Base-by-base conservation (phyloP, 2,113 vertebrate species). In the Cinclus cinclus region DNA sequence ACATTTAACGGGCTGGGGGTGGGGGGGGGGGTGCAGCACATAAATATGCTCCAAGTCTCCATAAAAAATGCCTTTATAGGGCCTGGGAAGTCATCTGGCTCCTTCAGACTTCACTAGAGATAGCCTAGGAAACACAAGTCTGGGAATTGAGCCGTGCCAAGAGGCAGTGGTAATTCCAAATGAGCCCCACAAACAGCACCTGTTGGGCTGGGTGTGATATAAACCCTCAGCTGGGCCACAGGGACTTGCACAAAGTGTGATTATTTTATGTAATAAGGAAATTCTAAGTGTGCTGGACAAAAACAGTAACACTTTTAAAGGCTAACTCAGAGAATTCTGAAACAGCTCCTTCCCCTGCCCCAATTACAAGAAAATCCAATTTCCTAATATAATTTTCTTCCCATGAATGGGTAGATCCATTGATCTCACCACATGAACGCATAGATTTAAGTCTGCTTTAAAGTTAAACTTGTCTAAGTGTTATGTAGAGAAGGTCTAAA, bases 11-110 rank as follows among this genome's bases (percentile, higher is more conserved):
- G 85, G 85, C 94, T 53, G 42, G 25, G 13, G 33, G 35, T 37
- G 35, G 22, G 10, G 39, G 28, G 11, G 35, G 9, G 83, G 37
- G 70, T 15, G n/a, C 44, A 15, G 93, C 85, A 91, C 82, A 22
- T 81, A 95, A 96, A 92, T 92, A 41, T 0, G 49, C 62, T 95
- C 90, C 88, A 79, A 93, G 69, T 95, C 69, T 91, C 83, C 88
- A 95, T 93, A 62, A 87, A 96, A 95, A 80, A 82, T 20, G 20
- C 33, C 37, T 95, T 96, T 96, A 96, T 24, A 44, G 83, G 83
- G 58, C 75, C 56, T 71, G 73, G 31, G 88, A 90, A 94, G 85
- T 89, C 76, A 94, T 90, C 80, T 95, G 93, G 92, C 53, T 94
- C 88, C 86, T 77, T 95, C 77, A 85, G 77, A 35, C 63, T 71